Conservation (phyloP, 2,888 invertebrate species). For the Tinea trinotella region DNA sequence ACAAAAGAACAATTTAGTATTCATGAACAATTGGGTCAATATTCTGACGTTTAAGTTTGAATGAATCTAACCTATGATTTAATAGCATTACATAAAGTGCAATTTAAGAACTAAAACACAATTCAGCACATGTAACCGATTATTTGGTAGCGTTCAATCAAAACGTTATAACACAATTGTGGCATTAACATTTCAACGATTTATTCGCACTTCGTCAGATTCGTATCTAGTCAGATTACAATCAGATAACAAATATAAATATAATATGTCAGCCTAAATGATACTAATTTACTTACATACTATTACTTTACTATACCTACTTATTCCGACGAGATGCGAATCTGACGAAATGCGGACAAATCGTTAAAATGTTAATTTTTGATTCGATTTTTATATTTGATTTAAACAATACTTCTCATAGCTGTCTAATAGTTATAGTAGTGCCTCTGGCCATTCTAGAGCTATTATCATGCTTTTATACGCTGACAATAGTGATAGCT, state of each 20-base stretch:
- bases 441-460: neutral
- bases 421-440: neutral
- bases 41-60: neutral
- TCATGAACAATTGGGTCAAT: neutral
- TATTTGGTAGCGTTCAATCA: conserved; percentile 15
- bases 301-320: no score
- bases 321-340: no score
- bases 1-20: neutral
- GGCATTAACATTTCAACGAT: neutral
- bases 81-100: conserved; percentile 11
- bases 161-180: conserved; percentile 12
- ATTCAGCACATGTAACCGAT: conserved; percentile 10
- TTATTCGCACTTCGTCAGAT: no score
- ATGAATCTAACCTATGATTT: conserved; percentile 6
- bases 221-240: no score
- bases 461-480: conserved; percentile 1
- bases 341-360: no score
- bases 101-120: conserved; percentile 3
- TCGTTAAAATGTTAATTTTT: no score
- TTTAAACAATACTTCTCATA: neutral
- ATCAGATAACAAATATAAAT: no score
- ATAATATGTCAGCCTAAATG: no score
- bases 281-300: no score
- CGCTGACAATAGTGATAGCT: conserved; percentile 6
- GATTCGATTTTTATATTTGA: no score